Base-by-base conservation (phyloP, 2,888 invertebrate species). In the Crioceris asparagi region DNA sequence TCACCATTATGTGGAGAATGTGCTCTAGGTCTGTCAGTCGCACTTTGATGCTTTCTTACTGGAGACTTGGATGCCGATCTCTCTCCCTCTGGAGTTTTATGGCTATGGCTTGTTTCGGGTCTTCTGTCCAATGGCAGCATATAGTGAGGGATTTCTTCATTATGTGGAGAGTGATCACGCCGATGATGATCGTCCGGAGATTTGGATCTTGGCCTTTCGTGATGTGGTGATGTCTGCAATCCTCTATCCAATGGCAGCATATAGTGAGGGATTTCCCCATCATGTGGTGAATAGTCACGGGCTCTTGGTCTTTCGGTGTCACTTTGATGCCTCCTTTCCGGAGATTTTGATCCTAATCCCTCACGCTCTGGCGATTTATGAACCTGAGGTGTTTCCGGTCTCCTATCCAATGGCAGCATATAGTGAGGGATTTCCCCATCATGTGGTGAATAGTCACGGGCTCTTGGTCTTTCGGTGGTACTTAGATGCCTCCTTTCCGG, bases 331-430 rank as follows among this genome's bases (percentile, higher is more conserved):
- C 33, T 35, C 37, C 41, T 49, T 35, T 43, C 43, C 11, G 48
- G 46, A 41, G 42, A 44, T n/a, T n/a, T n/a, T n/a, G 38, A 21
- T 29, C 43, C 45, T 7, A 36, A 12, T 18, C 46, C 45, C 30
- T 46, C 36, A 26, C 32, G 44, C 32, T 46, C 46, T 8, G 48
- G 46, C 14, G 49, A 47, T 39, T 44, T 48, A 29, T 48, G 44
- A 10, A 40, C 33, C 39, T 50, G 50, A 10, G 47, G 38, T 23
- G 50, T n/a, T n/a, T 3, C 8, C 6, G 11, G 33, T 21, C 10
- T 25, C 16, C 53, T 49, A 40, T 62, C 57, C 23, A 61, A 45
- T 29, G 60, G 59, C 42, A 42, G 42, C 59, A 61, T 60, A 36
- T 61, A 61, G 32, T 54, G 53, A 8, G 61, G 60, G 15, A 52